A percentile compares a stretch with the other conserved stretches of the same genome.
Evolutionary conservation across 2,888 invertebrate genomes (phyloP).

Genomic region (Chirona hameri): DNA sequence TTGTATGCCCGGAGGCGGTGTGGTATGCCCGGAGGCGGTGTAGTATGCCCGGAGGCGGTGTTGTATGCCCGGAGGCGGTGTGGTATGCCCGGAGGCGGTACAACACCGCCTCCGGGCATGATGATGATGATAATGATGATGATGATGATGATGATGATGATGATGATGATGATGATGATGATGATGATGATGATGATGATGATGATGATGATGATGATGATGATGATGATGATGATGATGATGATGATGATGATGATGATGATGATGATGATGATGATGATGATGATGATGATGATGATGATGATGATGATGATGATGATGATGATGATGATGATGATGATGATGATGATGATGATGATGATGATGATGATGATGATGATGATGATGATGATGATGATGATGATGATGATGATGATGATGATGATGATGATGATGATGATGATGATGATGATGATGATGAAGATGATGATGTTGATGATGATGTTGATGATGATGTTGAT

Average conservation of each 20-base stretch:
- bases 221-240: too few species aligned
- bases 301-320: neutral
- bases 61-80: too few species aligned
- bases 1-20: too few species aligned
- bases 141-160: too few species aligned
- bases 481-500: neutral
- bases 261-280: slow-evolving; percentile 29
- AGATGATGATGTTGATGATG: slow-evolving; percentile 5
- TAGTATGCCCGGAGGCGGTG: too few species aligned
- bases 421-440: slow-evolving; percentile 26
- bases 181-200: too few species aligned
- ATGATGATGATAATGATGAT: too few species aligned
- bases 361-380: neutral
- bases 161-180: too few species aligned
- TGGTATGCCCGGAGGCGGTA: too few species aligned
- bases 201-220: too few species aligned
- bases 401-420: slow-evolving; percentile 29
- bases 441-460: neutral
- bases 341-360: neutral
- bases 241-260: neutral
- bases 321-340: neutral
- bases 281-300: slow-evolving; percentile 23
- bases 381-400: slow-evolving; percentile 5
- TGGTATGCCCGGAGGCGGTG: too few species aligned
- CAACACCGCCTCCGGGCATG: too few species aligned